A percentile compares a stretch with the other conserved stretches of the same genome.
Conservation (phyloP, 2,797 vertebrate species). For the Lerista edwardsae region DNA sequence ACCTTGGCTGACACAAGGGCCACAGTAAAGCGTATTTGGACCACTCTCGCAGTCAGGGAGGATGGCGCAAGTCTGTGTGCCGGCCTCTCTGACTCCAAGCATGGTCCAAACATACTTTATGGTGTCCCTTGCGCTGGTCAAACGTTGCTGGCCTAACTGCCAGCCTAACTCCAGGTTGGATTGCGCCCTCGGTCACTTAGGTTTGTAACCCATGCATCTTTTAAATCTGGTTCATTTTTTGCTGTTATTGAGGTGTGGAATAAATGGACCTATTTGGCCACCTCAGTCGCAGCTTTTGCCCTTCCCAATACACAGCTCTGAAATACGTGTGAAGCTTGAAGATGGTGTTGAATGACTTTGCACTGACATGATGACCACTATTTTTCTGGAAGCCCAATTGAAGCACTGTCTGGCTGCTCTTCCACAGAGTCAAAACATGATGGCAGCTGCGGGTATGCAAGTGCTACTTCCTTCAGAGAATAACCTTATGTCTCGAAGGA, state of each 20-base stretch:
- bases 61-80: too few relatives aligned
- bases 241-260: fast-evolving
- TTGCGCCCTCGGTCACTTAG: too few relatives aligned
- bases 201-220: background rate
- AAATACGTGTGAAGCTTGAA: background rate
- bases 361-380: background rate
- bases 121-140: too few relatives aligned
- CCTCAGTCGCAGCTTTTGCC: background rate
- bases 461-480: background rate
- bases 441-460: background rate
- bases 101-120: too few relatives aligned
- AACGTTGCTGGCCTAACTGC: too few relatives aligned
- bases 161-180: too few relatives aligned
- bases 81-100: too few relatives aligned
- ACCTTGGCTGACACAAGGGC: too few relatives aligned
- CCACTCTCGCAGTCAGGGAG: too few relatives aligned
- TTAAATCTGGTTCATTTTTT: slow-evolving; percentile 4
- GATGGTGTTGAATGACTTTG: slow-evolving; percentile 17
- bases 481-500: background rate
- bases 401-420: background rate
- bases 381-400: slow-evolving; percentile 33
- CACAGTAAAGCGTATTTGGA: too few relatives aligned
- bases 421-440: background rate
- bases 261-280: slow-evolving; percentile 2
- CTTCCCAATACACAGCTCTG: background rate